Evolutionary conservation across 2,113 vertebrate genomes (phyloP).

Genomic region (Trichechus manatus): DNA sequence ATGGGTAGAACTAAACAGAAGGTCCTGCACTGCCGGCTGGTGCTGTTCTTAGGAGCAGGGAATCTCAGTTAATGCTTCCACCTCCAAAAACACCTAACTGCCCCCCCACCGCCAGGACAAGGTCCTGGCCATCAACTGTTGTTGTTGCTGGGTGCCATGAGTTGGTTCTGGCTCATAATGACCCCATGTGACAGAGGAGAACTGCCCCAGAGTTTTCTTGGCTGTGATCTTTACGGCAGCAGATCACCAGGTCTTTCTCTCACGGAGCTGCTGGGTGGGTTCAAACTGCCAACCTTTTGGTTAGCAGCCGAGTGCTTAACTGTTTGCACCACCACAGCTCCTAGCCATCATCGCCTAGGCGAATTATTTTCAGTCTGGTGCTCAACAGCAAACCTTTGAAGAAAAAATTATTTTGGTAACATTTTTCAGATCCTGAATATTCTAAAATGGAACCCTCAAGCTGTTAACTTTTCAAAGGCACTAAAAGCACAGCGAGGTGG

Average conservation of each 20-base stretch:
- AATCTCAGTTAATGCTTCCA: background rate
- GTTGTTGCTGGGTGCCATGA: background rate
- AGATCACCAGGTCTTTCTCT: background rate
- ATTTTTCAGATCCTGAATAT: conserved; percentile 41
- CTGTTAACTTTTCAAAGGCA: conserved; percentile 53
- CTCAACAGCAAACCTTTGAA: conserved; percentile 28
- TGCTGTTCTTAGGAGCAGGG: background rate
- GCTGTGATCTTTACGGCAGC: background rate
- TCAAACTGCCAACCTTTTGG: background rate
- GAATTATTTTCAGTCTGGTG: conserved; percentile 36
- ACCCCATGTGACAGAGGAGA: background rate
- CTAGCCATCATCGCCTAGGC: background rate
- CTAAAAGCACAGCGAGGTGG: background rate
- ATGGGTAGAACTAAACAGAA: background rate
- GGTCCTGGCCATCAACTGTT: background rate
- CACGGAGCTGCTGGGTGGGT: background rate
- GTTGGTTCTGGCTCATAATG: background rate
- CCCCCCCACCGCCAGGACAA: conserved; percentile 42
- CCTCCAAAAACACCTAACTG: background rate
- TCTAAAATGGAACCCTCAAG: conserved; percentile 47
- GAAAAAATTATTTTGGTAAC: conserved; percentile 61
- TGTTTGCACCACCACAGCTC: background rate
- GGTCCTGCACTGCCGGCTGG: background rate
- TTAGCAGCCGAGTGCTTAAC: background rate
- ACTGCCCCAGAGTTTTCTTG: background rate